phyloP scores from a whole-genome alignment of 2,888 invertebrate genomes.

The Drosophila leonis region DNA sequence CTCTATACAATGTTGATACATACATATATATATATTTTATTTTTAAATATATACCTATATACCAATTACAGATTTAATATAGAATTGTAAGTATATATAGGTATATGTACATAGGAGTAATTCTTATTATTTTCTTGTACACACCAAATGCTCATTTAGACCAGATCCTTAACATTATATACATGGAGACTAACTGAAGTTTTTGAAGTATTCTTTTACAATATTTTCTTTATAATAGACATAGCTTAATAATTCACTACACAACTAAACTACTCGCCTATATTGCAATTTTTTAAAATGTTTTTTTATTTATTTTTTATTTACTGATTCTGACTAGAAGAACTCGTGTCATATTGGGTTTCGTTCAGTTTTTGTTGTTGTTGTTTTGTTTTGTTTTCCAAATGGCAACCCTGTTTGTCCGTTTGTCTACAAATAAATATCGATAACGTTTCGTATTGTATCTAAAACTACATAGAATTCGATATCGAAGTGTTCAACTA shows the following conservation, averaged over 20 bases:
- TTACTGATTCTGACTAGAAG: constrained; percentile 65
- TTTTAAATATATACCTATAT: constrained; percentile 28
- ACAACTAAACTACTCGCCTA: constrained; percentile 64
- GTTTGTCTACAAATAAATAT: constrained; percentile 13
- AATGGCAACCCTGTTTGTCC: constrained; percentile 5
- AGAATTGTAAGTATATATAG: constrained; percentile 11
- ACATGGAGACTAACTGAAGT: constrained; percentile 50
- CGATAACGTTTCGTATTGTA: constrained; percentile 7
- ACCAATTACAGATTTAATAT: constrained; percentile 13
- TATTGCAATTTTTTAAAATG: constrained; percentile 59
- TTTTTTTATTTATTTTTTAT: constrained; percentile 9
- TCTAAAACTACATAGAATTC: not conserved
- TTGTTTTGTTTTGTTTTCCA: not conserved
- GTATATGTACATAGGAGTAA: constrained; percentile 43
- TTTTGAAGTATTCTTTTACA: constrained; percentile 39
- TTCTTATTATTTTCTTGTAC: constrained; percentile 58
- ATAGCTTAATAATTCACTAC: constrained; percentile 53
- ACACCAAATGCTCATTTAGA: constrained; percentile 74
- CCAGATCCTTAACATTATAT: constrained; percentile 53
- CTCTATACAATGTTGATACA: constrained; percentile 43
- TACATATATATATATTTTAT: no score
- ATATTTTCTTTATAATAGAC: constrained; percentile 30
- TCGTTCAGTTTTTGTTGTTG: not conserved
- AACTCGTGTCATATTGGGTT: constrained; percentile 41
- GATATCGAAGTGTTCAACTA: constrained; percentile 4